Conservation (phyloP, 64 coral and sea anemone species). For the Dendrophyllia cribrosa region DNA sequence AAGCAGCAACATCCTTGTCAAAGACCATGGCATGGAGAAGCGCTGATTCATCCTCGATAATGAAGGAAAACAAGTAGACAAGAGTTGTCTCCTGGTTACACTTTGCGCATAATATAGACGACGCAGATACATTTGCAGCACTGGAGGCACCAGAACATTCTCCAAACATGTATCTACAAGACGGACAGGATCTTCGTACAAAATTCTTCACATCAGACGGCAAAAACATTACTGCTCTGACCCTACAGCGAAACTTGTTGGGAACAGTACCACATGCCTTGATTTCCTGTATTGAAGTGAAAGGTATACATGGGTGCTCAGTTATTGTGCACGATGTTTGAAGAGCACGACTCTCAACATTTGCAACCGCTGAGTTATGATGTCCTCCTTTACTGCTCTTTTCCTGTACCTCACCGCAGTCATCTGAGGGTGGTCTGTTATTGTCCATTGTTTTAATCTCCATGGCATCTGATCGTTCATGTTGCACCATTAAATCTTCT, state of each 20-base stretch:
- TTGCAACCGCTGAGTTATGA: neutral
- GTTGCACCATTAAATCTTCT: neutral
- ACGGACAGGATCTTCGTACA: constrained; percentile 52
- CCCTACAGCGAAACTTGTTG: constrained; percentile 83
- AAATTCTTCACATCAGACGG: constrained; percentile 66
- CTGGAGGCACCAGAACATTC: neutral
- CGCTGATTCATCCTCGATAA: constrained; percentile 79
- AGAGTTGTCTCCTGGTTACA: constrained; percentile 44
- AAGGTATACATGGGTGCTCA: constrained; percentile 57
- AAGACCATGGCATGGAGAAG: constrained; percentile 83
- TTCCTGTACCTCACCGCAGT: neutral
- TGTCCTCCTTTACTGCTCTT: neutral
- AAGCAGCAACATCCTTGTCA: constrained; percentile 62
- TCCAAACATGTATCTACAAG: constrained; percentile 37
- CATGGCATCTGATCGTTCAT: neutral
- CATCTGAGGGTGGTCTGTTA: neutral
- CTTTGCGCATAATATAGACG: neutral
- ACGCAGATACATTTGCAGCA: neutral
- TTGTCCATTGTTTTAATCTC: neutral
- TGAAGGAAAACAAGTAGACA: constrained; percentile 77
- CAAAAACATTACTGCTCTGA: constrained; percentile 56
- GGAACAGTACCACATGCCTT: constrained; percentile 59
- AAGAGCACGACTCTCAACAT: constrained; percentile 45
- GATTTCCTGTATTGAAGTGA: constrained; percentile 66
- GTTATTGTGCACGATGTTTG: constrained; percentile 83